A percentile compares a stretch with the other conserved stretches of the same genome.
These are phyloP conservation scores for Campylomormyrus numenius DNA, from an alignment of 2,113 vertebrate species.

Conservation along the genomic window DNA sequence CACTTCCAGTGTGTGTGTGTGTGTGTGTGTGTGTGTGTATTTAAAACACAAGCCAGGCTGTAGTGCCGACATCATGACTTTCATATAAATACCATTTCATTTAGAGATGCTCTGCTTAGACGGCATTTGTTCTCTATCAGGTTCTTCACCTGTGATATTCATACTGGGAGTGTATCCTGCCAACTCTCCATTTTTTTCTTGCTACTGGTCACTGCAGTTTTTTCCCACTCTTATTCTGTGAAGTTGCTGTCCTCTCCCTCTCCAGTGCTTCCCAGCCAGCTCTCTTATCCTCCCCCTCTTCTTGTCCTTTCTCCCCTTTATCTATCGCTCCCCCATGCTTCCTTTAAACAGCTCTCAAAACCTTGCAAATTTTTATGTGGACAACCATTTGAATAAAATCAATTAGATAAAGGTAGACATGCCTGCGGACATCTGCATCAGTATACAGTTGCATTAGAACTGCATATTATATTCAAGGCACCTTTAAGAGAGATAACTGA, in stretches of 20 bases:
- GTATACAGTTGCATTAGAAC: not conserved
- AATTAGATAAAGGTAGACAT: not conserved
- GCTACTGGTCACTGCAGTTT: not conserved
- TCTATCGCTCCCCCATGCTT: not conserved
- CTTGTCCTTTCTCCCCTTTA: not conserved
- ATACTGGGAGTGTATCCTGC: not conserved
- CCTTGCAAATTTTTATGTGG: not conserved
- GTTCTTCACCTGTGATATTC: not conserved
- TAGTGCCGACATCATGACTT: not conserved
- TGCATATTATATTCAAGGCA: not conserved
- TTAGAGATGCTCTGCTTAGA: not conserved
- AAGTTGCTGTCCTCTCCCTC: not conserved
- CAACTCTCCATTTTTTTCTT: not conserved
- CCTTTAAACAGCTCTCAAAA: not conserved
- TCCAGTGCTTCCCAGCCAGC: not conserved
- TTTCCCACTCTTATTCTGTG: not conserved
- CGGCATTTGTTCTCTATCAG: not conserved
- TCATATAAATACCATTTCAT: not conserved
- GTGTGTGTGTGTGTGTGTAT: not conserved
- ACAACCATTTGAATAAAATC: not conserved
- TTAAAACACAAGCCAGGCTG: not conserved
- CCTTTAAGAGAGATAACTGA: not conserved
- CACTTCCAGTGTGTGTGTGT: not conserved
- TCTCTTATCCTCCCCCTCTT: not conserved
- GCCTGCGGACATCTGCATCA: not conserved